A percentile compares a stretch with the other conserved stretches of the same genome.
Conservation (phyloP, 2,888 invertebrate species). For the Petrolisthes manimaculis region DNA sequence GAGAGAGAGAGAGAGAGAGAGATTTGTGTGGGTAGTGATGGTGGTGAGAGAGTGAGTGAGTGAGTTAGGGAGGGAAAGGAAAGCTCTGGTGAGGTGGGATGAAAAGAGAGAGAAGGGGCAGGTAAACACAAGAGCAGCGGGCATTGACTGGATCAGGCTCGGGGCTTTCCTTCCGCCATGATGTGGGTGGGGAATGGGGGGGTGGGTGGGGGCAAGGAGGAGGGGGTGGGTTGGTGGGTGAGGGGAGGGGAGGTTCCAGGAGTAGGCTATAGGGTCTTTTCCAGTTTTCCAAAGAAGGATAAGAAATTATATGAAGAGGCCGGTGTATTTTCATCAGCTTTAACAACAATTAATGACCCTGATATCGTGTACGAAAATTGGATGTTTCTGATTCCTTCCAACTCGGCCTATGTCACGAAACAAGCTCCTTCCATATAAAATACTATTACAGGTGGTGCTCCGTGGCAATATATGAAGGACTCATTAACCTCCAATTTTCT, state of each 20-base stretch:
- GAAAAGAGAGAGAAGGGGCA: conserved; percentile 2
- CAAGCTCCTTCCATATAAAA: too few relatives aligned
- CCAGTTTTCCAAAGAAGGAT: not conserved
- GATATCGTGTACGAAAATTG: not conserved
- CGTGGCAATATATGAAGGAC: too few relatives aligned
- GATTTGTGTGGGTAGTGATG: not conserved
- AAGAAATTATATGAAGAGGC: not conserved
- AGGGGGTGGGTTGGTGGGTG: not conserved
- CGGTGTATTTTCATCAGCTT: not conserved
- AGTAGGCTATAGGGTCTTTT: not conserved
- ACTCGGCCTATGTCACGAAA: too few relatives aligned
- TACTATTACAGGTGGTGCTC: too few relatives aligned
- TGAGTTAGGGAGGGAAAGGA: not conserved
- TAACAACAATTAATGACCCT: not conserved
- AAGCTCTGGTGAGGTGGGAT: not conserved
- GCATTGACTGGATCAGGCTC: too few relatives aligned
- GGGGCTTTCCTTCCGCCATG: not conserved
- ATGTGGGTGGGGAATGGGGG: not conserved
- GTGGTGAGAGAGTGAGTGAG: conserved; percentile 1
- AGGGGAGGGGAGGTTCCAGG: not conserved
- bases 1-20: too few relatives aligned
- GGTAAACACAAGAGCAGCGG: too few relatives aligned
- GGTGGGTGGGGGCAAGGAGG: not conserved
- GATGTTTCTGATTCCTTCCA: too few relatives aligned
- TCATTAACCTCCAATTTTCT: too few relatives aligned